Evolutionary conservation across 2,888 invertebrate species (phyloP).

Genomic region (Scelioninae gen. 2): DNA sequence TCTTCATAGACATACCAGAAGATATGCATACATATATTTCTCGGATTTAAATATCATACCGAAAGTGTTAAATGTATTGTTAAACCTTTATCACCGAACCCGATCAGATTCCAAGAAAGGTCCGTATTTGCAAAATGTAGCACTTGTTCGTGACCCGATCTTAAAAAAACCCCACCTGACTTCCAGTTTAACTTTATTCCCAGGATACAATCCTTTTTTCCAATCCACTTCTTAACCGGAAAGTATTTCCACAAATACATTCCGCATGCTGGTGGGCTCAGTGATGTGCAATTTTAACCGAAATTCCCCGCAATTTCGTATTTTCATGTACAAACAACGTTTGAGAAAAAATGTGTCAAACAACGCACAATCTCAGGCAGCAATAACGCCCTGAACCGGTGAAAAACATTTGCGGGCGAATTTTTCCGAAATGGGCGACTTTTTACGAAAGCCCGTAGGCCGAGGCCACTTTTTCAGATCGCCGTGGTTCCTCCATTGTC

Average conservation of each 20-base stretch:
- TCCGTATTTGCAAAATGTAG: constrained; percentile 38
- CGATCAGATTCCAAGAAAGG: constrained; percentile 37
- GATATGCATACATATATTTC: constrained; percentile 11
- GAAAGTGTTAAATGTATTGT: constrained; percentile 33
- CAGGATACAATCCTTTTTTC: constrained; percentile 8
- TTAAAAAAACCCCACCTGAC: constrained; percentile 12
- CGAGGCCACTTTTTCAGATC: constrained; percentile 9
- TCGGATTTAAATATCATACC: constrained; percentile 15
- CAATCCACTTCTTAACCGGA: too few relatives aligned
- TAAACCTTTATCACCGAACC: constrained; percentile 17
- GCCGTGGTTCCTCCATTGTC: constrained; percentile 21
- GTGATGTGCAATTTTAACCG: too few relatives aligned
- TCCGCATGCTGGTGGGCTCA: too few relatives aligned
- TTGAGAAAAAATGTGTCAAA: too few relatives aligned
- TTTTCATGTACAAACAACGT: not conserved
- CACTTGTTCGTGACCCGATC: constrained; percentile 26
- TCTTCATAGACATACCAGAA: not conserved
- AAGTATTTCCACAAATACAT: too few relatives aligned
- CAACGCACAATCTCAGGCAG: too few relatives aligned
- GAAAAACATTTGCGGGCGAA: not conserved
- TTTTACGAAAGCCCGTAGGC: not conserved
- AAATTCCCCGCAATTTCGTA: too few relatives aligned
- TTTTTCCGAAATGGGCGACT: too few relatives aligned
- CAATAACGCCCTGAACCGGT: too few relatives aligned
- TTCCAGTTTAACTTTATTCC: constrained; percentile 3